Conservation (phyloP, 2,888 invertebrate species). For the Campoletis raptor region DNA sequence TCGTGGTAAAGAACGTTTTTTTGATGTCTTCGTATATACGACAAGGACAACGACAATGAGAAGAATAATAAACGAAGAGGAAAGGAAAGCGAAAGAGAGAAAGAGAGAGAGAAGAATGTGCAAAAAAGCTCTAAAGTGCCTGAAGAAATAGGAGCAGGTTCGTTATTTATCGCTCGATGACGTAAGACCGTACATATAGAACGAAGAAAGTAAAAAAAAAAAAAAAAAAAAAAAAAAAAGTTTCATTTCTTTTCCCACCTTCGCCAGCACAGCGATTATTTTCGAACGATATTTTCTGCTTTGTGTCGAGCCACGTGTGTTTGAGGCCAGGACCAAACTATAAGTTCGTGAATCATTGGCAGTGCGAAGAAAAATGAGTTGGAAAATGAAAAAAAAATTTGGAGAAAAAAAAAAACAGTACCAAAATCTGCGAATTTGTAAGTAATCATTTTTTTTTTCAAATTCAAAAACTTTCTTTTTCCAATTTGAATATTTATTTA, state of each 20-base stretch:
- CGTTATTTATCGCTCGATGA: constrained; percentile 49
- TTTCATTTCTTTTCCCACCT: constrained; percentile 2
- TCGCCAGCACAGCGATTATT: neutral
- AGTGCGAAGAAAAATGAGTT: neutral
- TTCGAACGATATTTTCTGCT: constrained; percentile 24
- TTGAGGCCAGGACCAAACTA: neutral
- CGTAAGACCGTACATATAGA: neutral
- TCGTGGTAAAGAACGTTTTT: constrained; percentile 19
- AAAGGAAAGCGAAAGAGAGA: neutral
- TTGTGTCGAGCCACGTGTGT: constrained; percentile 7
- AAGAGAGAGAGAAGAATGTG: neutral
- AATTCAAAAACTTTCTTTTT: too few species aligned
- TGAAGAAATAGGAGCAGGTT: constrained; percentile 21
- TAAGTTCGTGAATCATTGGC: constrained; percentile 24
- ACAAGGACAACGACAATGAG: constrained; percentile 6
- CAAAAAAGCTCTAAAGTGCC: constrained; percentile 28
- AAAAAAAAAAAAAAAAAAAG: constrained; percentile 20
- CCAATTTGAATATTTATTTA: too few species aligned
- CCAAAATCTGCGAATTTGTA: neutral
- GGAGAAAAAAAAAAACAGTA: neutral
- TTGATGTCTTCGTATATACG: constrained; percentile 9
- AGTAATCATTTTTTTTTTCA: neutral
- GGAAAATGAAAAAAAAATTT: neutral
- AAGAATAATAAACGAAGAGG: constrained; percentile 8
- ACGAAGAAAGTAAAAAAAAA: constrained; percentile 2